Conservation (phyloP, 2,888 invertebrate species). For the Spisula solida region DNA sequence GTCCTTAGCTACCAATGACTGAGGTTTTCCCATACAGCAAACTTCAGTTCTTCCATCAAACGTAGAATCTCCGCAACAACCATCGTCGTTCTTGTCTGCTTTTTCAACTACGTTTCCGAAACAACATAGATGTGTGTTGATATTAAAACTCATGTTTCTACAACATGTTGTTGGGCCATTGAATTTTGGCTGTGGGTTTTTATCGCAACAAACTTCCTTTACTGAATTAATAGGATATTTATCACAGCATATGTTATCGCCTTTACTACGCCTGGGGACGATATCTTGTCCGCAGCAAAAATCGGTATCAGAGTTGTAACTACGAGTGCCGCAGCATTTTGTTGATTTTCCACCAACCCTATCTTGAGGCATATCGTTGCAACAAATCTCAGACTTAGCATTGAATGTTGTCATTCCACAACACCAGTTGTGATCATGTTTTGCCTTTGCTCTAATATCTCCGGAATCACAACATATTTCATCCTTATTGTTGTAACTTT, state of each 20-base stretch:
- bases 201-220: slow-evolving; percentile 43
- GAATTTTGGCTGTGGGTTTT: slow-evolving; percentile 40
- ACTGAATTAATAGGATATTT: slow-evolving; percentile 22
- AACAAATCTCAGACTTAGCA: slow-evolving; percentile 38
- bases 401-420: slow-evolving; percentile 44
- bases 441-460: slow-evolving; percentile 17
- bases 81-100: slow-evolving; percentile 37
- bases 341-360: slow-evolving; percentile 29
- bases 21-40: slow-evolving; percentile 44
- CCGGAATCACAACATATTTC: slow-evolving; percentile 46
- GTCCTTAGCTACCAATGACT: slow-evolving; percentile 14
- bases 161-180: slow-evolving; percentile 47
- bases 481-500: slow-evolving; percentile 50
- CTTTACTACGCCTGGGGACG: slow-evolving; percentile 23
- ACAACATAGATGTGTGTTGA: slow-evolving; percentile 47
- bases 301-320: slow-evolving; percentile 26
- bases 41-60: slow-evolving; percentile 41
- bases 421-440: slow-evolving; percentile 46
- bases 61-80: slow-evolving; percentile 44
- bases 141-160: slow-evolving; percentile 42
- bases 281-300: slow-evolving; percentile 40
- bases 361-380: slow-evolving; percentile 32
- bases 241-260: slow-evolving; percentile 43
- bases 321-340: slow-evolving; percentile 49
- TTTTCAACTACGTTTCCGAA: slow-evolving; percentile 35